Evolutionary conservation across 2,113 vertebrate genomes (phyloP).

Genomic region (Chaetops frenatus): DNA sequence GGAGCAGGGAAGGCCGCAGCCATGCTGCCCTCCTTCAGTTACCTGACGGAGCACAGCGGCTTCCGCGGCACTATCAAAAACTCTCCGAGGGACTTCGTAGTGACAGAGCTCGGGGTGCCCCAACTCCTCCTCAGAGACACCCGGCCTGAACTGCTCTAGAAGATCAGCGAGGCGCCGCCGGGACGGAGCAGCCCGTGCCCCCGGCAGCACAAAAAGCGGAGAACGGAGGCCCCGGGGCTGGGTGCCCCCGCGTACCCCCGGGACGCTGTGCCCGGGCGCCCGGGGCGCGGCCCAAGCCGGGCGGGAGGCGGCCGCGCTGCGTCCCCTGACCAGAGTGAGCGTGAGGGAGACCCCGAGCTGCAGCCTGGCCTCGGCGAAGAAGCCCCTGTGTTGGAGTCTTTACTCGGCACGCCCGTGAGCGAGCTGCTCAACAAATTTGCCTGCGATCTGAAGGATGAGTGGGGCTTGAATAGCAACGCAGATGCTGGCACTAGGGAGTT

Average conservation of each 20-base stretch:
- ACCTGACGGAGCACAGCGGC: conserved; percentile 78
- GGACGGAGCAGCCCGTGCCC: background rate
- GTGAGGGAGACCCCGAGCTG: background rate
- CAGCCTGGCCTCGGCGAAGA: background rate
- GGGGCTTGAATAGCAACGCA: background rate
- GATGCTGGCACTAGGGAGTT: conserved; percentile 55
- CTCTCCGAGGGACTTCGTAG: conserved; percentile 83
- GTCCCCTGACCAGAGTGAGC: background rate
- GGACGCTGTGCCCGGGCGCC: fast-evolving
- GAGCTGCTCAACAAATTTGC: conserved; percentile 77
- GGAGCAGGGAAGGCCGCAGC: background rate
- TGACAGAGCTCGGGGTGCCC: conserved; percentile 80
- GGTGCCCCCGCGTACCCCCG: background rate
- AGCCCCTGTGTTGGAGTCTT: conserved; percentile 36
- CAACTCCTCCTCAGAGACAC: conserved; percentile 46
- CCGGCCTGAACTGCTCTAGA: background rate
- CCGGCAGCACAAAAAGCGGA: background rate
- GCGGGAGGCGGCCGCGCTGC: background rate
- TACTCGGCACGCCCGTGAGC: conserved; percentile 69
- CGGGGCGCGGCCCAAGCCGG: background rate
- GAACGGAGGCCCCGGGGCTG: background rate
- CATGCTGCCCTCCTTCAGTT: conserved; percentile 58
- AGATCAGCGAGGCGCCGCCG: background rate
- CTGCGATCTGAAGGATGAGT: conserved; percentile 48
- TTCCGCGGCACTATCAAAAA: conserved; percentile 87